Percentiles rank a stretch among this genome's conserved stretches.
These are phyloP conservation scores for Philhelius pedissequus DNA, from an alignment of 2,888 invertebrate genomes.

Conservation along the genomic window DNA sequence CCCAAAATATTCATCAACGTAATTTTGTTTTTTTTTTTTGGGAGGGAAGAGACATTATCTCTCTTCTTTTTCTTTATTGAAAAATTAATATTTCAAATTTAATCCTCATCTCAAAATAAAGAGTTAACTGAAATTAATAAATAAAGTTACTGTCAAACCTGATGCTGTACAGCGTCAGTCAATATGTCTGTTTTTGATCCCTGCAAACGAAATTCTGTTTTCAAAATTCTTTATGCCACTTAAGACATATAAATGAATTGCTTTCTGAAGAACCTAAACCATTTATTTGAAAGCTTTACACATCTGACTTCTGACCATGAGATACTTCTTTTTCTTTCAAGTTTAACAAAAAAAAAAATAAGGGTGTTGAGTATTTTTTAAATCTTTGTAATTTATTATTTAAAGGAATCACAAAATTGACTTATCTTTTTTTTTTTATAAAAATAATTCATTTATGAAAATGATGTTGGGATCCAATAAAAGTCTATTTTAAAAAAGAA, in stretches of 20 bases:
- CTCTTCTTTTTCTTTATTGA: background rate
- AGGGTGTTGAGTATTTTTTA: background rate
- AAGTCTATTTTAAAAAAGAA: background rate
- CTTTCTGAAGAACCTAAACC: background rate
- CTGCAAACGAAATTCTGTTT: background rate
- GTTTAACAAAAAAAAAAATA: background rate
- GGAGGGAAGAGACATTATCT: background rate
- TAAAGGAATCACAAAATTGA: background rate
- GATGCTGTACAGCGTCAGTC: background rate
- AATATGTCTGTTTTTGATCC: background rate
- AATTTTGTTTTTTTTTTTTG: background rate
- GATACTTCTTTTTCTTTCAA: conserved; percentile 6
- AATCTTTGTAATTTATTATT: background rate
- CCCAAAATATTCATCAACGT: background rate
- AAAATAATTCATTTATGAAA: conserved; percentile 18
- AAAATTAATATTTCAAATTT: background rate
- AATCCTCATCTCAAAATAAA: background rate
- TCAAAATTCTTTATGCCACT: background rate
- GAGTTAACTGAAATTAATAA: background rate
- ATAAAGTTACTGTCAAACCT: background rate
- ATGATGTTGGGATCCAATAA: background rate
- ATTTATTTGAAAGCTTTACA: background rate
- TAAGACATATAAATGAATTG: background rate
- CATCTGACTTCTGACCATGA: conserved; percentile 15
- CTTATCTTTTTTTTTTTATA: background rate